These are phyloP conservation scores for Gastracanthus pulcherrimus DNA, from an alignment of 2,888 invertebrate species.

Conservation along the genomic window DNA sequence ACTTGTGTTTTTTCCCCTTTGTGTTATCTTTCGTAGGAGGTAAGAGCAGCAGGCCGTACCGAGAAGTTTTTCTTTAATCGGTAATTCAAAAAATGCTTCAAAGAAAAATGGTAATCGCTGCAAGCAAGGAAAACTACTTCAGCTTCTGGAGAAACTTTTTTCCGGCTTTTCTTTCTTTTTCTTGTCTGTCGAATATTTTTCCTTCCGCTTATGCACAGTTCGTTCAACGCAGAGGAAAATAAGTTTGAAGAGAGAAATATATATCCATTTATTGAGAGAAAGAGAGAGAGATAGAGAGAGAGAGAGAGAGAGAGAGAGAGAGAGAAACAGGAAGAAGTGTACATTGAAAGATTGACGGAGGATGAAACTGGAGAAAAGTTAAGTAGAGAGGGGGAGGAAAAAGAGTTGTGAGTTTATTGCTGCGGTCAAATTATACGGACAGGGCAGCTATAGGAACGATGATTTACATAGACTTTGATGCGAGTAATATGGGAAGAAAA, in stretches of 20 bases:
- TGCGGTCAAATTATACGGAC: background rate
- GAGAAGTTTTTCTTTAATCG: conserved; percentile 16
- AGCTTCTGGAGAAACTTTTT: conserved; percentile 10
- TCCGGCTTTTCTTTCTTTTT: background rate
- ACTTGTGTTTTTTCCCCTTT: conserved; percentile 29
- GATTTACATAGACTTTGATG: conserved; percentile 33
- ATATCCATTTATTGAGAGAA: background rate
- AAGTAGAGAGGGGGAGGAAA: background rate
- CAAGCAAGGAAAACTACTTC: conserved; percentile 12
- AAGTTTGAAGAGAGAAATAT: background rate
- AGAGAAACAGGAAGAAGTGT: conserved; percentile 37
- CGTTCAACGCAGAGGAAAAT: background rate
- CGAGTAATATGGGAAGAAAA: background rate
- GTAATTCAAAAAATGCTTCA: conserved; percentile 33
- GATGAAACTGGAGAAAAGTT: conserved; percentile 19
- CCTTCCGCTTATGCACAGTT: background rate
- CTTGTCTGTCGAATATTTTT: background rate
- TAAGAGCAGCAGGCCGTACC: background rate
- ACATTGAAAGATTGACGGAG: conserved; percentile 43
- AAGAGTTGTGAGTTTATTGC: conserved; percentile 50
- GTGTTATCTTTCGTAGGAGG: background rate
- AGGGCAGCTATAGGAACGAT: background rate
- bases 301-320: background rate
- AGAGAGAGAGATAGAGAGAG: conserved; percentile 29
- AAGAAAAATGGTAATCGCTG: conserved; percentile 29